Evolutionary conservation across 1,140 invertebrate genomes (phyloP).

Genomic region (Holotrichia oblita): DNA sequence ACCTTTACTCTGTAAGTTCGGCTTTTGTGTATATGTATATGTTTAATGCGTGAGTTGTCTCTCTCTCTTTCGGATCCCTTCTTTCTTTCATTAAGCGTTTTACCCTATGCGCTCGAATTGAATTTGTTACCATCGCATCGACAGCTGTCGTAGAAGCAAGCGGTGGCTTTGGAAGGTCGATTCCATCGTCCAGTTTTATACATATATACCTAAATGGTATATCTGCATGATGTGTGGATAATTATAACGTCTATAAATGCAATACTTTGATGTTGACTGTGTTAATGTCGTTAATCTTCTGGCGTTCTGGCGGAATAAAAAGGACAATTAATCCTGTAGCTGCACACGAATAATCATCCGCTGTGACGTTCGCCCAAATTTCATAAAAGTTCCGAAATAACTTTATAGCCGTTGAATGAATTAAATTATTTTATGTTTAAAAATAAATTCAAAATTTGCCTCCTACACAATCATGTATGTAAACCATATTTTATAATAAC

Average conservation of each 20-base stretch:
- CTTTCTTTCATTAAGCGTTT: constrained; percentile 14
- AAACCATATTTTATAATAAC: too few species aligned
- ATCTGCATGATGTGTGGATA: background rate
- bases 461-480: too few species aligned
- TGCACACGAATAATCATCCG: background rate
- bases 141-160: background rate
- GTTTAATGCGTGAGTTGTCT: background rate
- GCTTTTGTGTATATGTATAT: background rate
- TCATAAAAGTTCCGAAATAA: too few species aligned
- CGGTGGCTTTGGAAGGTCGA: background rate
- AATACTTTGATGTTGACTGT: constrained; percentile 6
- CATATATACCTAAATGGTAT: background rate
- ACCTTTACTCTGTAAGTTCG: constrained; percentile 8
- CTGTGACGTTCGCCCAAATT: background rate
- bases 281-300: background rate
- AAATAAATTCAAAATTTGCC: too few species aligned
- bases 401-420: too few species aligned
- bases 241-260: background rate
- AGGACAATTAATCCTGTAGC: background rate
- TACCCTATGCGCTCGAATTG: background rate
- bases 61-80: background rate
- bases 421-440: too few species aligned
- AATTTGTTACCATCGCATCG: constrained; percentile 10
- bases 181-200: background rate
- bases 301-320: background rate